Evolutionary conservation across 2,797 vertebrate species (phyloP), one percentile per base, ranked within the genome.

Genomic region (Mormyrops boulengeri): DNA sequence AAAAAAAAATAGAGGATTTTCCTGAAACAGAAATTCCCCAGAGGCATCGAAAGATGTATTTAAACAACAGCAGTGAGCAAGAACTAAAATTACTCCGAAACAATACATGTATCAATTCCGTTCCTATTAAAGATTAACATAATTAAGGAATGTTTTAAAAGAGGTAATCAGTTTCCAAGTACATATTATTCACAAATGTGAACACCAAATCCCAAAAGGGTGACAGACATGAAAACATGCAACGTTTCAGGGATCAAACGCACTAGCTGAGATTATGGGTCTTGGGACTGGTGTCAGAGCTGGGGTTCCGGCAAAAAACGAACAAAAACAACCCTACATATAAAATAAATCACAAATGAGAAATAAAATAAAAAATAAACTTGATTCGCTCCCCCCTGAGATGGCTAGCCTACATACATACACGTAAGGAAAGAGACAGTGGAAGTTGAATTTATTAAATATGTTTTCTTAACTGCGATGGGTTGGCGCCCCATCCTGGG

Each of bases 101-200:
- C 34, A 41, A 77, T 14, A 41, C 69, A 17, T 77, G 30, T 38
- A 34, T 38, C 69, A 77, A 19, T 69, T 34, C 34, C 17, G 17
- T 77, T 77, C 69, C 69, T 17, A 69, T 69, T 69, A 30, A 69
- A 69, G 62, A 69, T 77, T 77, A 77, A 77, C 69, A 77, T 77
- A 38, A 77, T 77, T 77, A 77, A 41, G 69, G 69, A 7, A 77
- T 77, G 69, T 77, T 77, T 77, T 41, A 38, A 77, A 77, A 38
- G 69, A 17, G 30, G 38, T 41, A 19, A 77, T 38, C 34, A 77
- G 34, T 38, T 77, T 77, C 34, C 30, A 77, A 77, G 34, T 38
- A 38, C 69, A 77, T 34, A 17, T 19, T 41, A 17, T 41, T 26
- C 34, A 77, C 34, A 17, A 77, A 19, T 38, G 34, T 41, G 38